These are phyloP conservation scores for Atta texana DNA, from an alignment of 1,140 invertebrate species.

Conservation along the genomic window DNA sequence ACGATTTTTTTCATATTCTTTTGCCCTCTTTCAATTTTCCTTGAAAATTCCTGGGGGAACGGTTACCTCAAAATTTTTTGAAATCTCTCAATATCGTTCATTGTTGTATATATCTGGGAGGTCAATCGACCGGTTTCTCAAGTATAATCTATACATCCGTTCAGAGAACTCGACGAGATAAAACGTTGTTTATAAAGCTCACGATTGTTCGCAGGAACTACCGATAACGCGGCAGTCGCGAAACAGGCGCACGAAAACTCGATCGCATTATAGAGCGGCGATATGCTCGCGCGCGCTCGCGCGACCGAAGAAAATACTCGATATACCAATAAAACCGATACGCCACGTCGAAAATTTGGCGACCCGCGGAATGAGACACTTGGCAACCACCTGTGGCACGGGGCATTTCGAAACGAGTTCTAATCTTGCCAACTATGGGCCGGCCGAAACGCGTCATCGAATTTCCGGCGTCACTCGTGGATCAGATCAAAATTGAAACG, in stretches of 20 bases:
- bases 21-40: too few species aligned
- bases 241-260: constrained; percentile 1
- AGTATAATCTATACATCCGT: not conserved
- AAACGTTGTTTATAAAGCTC: constrained; percentile 3
- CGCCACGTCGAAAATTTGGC: constrained; percentile 71
- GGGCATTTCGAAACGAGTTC: constrained; percentile 75
- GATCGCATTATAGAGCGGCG: constrained; percentile 34
- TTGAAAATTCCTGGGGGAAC: too few species aligned
- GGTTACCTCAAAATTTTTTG: not conserved
- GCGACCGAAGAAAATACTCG: constrained; percentile 60
- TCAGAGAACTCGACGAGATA: not conserved
- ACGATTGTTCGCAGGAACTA: not conserved
- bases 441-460: constrained; percentile 73
- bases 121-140: constrained; percentile 25
- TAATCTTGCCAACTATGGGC: constrained; percentile 74
- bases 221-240: not conserved
- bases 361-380: constrained; percentile 76
- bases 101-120: not conserved
- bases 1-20: not conserved
- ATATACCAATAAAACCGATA: constrained; percentile 67
- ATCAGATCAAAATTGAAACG: constrained; percentile 63
- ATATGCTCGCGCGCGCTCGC: constrained; percentile 2
- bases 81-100: not conserved
- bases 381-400: constrained; percentile 76
- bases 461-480: constrained; percentile 66